Base-by-base conservation (phyloP, 2,888 invertebrate genomes). In the Creontiades dilutus region DNA sequence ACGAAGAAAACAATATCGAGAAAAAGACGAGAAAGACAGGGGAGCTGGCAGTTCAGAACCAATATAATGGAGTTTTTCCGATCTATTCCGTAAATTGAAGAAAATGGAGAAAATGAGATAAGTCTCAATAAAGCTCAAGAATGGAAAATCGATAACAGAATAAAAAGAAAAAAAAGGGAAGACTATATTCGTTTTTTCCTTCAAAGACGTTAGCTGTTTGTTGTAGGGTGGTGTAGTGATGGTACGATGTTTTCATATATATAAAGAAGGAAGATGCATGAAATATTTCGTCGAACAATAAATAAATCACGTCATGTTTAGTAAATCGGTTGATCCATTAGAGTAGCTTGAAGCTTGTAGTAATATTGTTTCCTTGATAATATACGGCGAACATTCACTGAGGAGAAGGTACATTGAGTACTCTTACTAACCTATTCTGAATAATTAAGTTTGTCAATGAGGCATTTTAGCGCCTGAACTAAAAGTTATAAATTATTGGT, bases 91-190 rank as follows among this genome's bases (percentile, higher is more conserved):
- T 61, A 61, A 61, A 61, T 61, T 19, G 61, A 61, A 61, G 61
- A n/a, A 61, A 61, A 61, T 19, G 61, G 61, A 61, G 61, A 61
- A 61, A 61, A 61, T 61, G 61, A 61, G 19, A 61, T 61, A 61
- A 61, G 61, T 61, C 61, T 19, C 61, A 61, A 61, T 61, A 19
- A 61, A 61, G 61, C 61, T 61, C 61, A n/a, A n/a, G n/a, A n/a
- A 61, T 19, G n/a, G 61, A 19, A n/a, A 61, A 61, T 19, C 61
- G 61, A 61, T 61, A 19, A 61, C 52, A 16, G 52, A 52, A 52
- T 52, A n/a, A 16, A 61, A 61, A n/a, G n/a, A 57, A 57, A 57
- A 57, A 16, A 57, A n/a, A n/a, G n/a, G n/a, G 12, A 13, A 57
- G 19, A n/a, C 9, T 61, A 61, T 61, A n/a, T 14, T 52, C 12